phyloP scores from a whole-genome alignment of 2,797 vertebrate species.

The Anisognathus igniventris region DNA sequence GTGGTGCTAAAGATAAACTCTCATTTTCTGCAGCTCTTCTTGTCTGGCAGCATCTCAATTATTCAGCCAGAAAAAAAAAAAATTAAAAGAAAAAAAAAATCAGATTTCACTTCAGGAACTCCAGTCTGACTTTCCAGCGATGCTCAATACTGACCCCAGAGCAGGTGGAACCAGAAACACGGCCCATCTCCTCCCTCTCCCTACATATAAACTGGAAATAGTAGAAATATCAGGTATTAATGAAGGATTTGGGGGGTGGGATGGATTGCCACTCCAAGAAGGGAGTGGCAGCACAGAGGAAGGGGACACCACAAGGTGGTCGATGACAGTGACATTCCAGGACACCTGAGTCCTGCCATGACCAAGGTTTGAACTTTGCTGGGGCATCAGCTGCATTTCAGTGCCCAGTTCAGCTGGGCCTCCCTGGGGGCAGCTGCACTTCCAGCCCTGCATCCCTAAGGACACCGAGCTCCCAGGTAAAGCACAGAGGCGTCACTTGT shows the following conservation, averaged over 20 bases:
- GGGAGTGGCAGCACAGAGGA: not conserved
- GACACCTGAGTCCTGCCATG: fast-evolving
- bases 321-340: not conserved
- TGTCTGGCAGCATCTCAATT: conserved; percentile 64
- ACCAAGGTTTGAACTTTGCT: fast-evolving
- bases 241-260: not conserved
- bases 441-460: not conserved
- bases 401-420: not conserved
- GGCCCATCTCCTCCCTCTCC: fast-evolving
- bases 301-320: not conserved
- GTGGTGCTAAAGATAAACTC: conserved; percentile 76
- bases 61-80: conserved; percentile 15
- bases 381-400: not conserved
- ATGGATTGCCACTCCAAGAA: not conserved
- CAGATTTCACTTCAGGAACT: not conserved
- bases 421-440: not conserved
- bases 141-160: not conserved
- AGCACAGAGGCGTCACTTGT: fast-evolving
- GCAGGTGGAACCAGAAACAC: not conserved
- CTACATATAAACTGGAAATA: not conserved
- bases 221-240: not conserved
- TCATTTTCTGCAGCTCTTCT: conserved; percentile 49
- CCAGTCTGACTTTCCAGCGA: not conserved
- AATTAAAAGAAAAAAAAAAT: not conserved
- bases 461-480: not conserved